Evolutionary conservation across 2,888 invertebrate species (phyloP), one percentile per base, ranked within the genome.

Genomic region (Drosophila anceps): DNA sequence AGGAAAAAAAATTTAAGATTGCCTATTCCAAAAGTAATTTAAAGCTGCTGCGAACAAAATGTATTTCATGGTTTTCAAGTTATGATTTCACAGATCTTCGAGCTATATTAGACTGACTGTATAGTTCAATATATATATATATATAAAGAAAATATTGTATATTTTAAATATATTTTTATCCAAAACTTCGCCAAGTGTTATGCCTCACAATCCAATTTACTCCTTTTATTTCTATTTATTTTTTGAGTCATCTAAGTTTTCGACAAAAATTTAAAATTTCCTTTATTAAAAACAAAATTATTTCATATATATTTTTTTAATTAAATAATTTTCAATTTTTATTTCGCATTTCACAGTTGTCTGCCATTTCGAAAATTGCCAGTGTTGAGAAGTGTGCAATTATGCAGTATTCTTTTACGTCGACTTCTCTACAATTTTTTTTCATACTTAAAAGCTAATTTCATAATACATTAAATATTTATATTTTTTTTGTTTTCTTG

Each of bases 331-430:
- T 69, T 46, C 62, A 41, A 48, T 68, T 70, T 72, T 78, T 81
- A 73, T 80, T 77, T 78, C 27, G 69, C 64, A 50, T 72, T 58
- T 69, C 39, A 60, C 37, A 44, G 55, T 69, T 51, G 53, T 63
- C 63, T 73, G 81, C 53, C 75, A 18, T 31, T 55, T 69, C 75
- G 82, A 82, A 80, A 83, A 78, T 69, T 46, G 60, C 72, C 66
- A 55, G 46, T 69, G 73, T 67, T 69, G 64, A 84, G 82, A 84
- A 80, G 66, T 75, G 3, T 13, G 66, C 73, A 73, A 59, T 61
- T 76, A 58, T 82, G 80, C 69, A 82, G 71, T 68, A 48, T 75
- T 69, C 0, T 6, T n/a, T 13, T 15, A 15, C 20, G 31, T 50
- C 4, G 8, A 15, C 51, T 60, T 68, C 44, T 60, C 64, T 57